Percentiles rank a stretch among this genome's conserved stretches.
Conservation (phyloP, 2,797 vertebrate genomes). For the Rhabdomys pumilio region DNA sequence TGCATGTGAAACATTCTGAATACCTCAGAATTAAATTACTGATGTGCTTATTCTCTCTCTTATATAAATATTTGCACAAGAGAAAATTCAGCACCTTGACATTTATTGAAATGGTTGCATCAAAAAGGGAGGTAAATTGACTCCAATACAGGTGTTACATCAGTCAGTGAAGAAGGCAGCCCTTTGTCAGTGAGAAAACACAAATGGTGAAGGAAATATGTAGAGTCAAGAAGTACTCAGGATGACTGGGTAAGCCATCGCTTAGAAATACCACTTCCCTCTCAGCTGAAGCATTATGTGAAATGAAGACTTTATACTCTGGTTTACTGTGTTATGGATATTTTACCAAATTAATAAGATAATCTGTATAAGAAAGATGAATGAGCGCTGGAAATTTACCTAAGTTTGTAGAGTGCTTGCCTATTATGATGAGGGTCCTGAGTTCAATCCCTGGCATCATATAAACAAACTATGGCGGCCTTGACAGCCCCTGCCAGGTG, state of each 20-base stretch:
- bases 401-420: background rate
- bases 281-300: background rate
- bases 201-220: background rate
- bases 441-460: background rate
- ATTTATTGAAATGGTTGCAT: constrained; percentile 72
- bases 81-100: constrained; percentile 74
- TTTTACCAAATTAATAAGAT: background rate
- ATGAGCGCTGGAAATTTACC: background rate
- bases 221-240: background rate
- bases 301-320: too few relatives aligned
- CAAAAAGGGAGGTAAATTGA: constrained; percentile 67
- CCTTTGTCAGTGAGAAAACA: background rate
- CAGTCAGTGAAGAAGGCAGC: constrained; percentile 3
- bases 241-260: rapidly evolving
- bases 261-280: background rate
- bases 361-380: background rate
- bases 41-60: constrained; percentile 60
- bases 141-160: constrained; percentile 37
- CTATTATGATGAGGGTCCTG: background rate
- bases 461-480: background rate
- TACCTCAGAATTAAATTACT: constrained; percentile 66
- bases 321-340: rapidly evolving
- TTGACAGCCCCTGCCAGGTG: background rate
- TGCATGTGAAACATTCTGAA: constrained; percentile 39
- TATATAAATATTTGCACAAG: constrained; percentile 74